Evolutionary conservation across 2,113 vertebrate genomes (phyloP).

Genomic region (Tetrao urogallus): DNA sequence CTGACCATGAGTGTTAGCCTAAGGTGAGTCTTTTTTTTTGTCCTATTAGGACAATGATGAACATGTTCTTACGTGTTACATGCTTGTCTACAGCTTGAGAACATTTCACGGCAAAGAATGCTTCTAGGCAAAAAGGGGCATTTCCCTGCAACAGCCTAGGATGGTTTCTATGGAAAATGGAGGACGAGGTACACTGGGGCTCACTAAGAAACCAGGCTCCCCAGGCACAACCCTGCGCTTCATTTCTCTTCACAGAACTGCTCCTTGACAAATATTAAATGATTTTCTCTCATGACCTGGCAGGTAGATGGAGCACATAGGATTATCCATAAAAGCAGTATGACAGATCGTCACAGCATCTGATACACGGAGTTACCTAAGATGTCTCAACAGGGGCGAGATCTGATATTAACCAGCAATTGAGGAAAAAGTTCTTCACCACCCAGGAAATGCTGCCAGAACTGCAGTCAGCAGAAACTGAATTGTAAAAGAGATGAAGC

Average conservation of each 20-base stretch:
- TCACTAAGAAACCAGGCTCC: not conserved
- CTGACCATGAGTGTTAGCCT: not conserved
- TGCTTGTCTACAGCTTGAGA: not conserved
- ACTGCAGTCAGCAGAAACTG: not conserved
- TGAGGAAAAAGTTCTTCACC: not conserved
- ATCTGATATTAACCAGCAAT: not conserved
- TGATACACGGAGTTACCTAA: not conserved
- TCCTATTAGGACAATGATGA: not conserved
- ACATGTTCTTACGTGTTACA: not conserved
- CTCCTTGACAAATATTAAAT: not conserved
- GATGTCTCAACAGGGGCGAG: not conserved
- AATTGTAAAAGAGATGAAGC: not conserved
- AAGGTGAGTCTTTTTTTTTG: not conserved
- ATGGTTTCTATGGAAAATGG: not conserved
- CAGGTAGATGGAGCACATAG: rapidly evolving
- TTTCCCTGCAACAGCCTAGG: not conserved
- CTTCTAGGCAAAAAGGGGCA: not conserved
- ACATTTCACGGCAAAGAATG: not conserved
- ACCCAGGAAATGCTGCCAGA: not conserved
- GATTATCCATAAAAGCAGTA: not conserved
- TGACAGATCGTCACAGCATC: not conserved
- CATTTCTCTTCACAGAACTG: not conserved
- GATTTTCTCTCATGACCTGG: rapidly evolving
- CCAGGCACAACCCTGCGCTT: not conserved
- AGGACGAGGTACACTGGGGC: rapidly evolving